Evolutionary conservation across 1,140 invertebrate genomes (phyloP), one percentile per base, ranked within the genome.

Genomic region (Tribolium madens): DNA sequence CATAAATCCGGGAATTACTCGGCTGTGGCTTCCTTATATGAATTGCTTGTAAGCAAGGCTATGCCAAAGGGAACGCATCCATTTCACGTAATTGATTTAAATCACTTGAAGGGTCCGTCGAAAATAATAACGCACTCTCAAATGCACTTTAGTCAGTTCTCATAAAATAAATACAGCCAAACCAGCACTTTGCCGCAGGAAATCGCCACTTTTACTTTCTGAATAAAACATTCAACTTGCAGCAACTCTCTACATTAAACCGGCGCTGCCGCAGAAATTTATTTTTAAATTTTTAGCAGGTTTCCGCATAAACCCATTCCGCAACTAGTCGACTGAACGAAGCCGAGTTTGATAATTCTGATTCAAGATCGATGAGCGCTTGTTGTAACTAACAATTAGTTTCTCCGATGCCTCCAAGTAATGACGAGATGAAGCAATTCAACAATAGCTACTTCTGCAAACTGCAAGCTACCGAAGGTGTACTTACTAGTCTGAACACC

Each of bases 1-100:
- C 48, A 78, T 78, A 74, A 78, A 78, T 75, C 76, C 53, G 9
- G 72, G 64, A 70, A 78, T 78, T 78, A 78, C 57, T 75, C 42
- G 6, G 68, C 48, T 52, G 21, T 75, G 76, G 76, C 42, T 73
- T 36, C 15, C 76, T 26, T 69, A 68, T 48, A 74, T 77, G 33
- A 64, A 77, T 77, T 74, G 76, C 36, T 72, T 52, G 46, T 48
- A 72, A 72, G 18, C 70, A 42, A 69, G 64, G 36, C 31, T 7
- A 17, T 9, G 18, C 53, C 53, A 26, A 64, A 33, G 26, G 57
- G n/a, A 64, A 26, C 33, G 33, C 57, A 64, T 64, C 57, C 57
- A 64, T 64, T 64, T 64, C 57, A 12, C 10, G 57, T 64, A 64
- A 64, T 64, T 64, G 57, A 64, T 64, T 64, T 64, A 64, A 33